Percentiles rank a stretch among this genome's conserved stretches.
Evolutionary conservation across 2,113 vertebrate genomes (phyloP).

Genomic region (Hippocampus mohnikei): DNA sequence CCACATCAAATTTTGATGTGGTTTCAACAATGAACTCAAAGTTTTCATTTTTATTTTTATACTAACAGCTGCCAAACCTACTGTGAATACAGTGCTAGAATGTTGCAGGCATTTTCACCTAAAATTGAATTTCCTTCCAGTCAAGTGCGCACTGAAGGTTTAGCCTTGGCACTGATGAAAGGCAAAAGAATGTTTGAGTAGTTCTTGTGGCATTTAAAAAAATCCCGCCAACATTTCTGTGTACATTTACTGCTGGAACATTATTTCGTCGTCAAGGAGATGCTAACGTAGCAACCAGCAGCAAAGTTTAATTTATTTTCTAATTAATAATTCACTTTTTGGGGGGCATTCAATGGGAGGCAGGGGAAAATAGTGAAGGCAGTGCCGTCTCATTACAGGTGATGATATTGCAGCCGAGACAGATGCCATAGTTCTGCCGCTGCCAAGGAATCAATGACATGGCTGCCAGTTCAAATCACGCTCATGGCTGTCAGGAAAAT

Average conservation of each 20-base stretch:
- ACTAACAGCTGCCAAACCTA: slow-evolving; percentile 1
- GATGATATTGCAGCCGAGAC: slow-evolving; percentile 58
- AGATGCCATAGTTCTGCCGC: slow-evolving; percentile 56
- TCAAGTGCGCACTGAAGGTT: slow-evolving; percentile 4
- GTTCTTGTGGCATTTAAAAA: neutral
- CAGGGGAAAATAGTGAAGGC: slow-evolving; percentile 39
- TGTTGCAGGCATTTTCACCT: slow-evolving; percentile 5
- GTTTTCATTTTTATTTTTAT: no score
- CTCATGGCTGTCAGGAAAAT: slow-evolving; percentile 58
- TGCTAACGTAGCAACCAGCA: neutral
- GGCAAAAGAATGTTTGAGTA: neutral
- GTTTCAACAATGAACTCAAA: no score
- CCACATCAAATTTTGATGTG: no score
- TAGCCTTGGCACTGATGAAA: neutral
- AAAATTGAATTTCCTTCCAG: slow-evolving; percentile 1
- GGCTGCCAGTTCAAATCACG: slow-evolving; percentile 71
- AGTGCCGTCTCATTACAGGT: slow-evolving; percentile 54
- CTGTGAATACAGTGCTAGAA: neutral
- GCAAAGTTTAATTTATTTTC: slow-evolving; percentile 13
- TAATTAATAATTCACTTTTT: slow-evolving; percentile 53
- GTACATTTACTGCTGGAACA: slow-evolving; percentile 19
- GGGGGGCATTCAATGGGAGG: slow-evolving; percentile 36
- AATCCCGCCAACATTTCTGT: neutral
- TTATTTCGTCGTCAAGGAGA: neutral
- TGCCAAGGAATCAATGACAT: slow-evolving; percentile 71